These are phyloP conservation scores for Oligia strigilis DNA, from an alignment of 2,888 invertebrate genomes.

Conservation along the genomic window DNA sequence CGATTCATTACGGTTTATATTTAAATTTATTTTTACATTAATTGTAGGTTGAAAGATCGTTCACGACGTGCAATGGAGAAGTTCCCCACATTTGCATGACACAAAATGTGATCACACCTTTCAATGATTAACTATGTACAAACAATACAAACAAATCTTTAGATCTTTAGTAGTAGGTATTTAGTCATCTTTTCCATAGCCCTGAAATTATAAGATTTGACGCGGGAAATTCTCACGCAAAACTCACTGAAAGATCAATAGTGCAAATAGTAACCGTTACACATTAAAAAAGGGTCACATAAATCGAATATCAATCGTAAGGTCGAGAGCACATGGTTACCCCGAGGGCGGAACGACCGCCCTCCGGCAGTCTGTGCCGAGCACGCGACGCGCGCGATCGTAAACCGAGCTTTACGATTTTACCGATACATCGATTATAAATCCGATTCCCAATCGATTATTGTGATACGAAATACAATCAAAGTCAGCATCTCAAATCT, in stretches of 20 bases:
- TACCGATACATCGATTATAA: slow-evolving; percentile 65
- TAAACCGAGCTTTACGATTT: slow-evolving; percentile 67
- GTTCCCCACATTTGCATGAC: not conserved
- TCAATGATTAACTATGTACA: no score
- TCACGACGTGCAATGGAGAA: not conserved
- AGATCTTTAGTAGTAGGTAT: not conserved
- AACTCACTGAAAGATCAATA: slow-evolving; percentile 46
- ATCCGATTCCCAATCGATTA: slow-evolving; percentile 59
- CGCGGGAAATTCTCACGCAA: slow-evolving; percentile 15
- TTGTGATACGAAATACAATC: slow-evolving; percentile 60
- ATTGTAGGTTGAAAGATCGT: not conserved
- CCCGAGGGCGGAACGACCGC: slow-evolving; percentile 86
- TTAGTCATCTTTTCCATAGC: no score
- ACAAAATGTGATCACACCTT: not conserved
- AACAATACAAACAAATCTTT: not conserved
- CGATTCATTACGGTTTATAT: not conserved
- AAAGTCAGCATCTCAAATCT: slow-evolving; percentile 47
- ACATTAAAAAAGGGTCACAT: slow-evolving; percentile 66
- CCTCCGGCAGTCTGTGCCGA: slow-evolving; percentile 87
- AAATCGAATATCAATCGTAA: slow-evolving; percentile 70
- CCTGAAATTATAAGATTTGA: not conserved
- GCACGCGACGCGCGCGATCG: slow-evolving; percentile 82
- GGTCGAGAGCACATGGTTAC: slow-evolving; percentile 75
- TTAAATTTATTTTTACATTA: not conserved
- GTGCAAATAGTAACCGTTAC: slow-evolving; percentile 51